Base-by-base conservation (phyloP, 2,797 vertebrate genomes). In the Neostethus bicornis region DNA sequence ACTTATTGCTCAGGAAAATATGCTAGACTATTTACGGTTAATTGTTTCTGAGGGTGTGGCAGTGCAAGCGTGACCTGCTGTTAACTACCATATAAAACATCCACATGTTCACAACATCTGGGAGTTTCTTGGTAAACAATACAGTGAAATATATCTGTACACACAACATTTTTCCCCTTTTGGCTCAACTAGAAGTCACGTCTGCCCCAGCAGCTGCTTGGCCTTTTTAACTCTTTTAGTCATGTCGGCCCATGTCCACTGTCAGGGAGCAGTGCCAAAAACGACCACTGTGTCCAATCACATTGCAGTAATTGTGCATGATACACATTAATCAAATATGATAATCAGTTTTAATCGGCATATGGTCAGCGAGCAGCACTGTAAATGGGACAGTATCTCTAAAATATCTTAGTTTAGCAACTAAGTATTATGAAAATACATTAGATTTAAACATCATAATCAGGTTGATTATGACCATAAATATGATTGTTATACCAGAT, bases 101-200 rank as follows among this genome's bases (percentile, higher is more conserved):
- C 74, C 81, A 88, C 81, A 87, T 87, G 77, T 75, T 83, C 73
- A 70, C 71, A 84, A 83, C 85, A 89, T 87, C 86, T 89, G 89
- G 75, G 68, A 46, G 51, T 75, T 68, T 83, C 66, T 64, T 70
- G 74, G 79, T 80, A 86, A 85, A 89, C 84, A 88, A 78, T 70
- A 72, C 72, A 66, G 70, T 68, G 76, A 82, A 76, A 84, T 78
- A 81, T 70, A n/a, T n/a, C n/a, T n/a, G n/a, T n/a, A 82, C 72
- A 80, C 77, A 80, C 60, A 35, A 63, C 60, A 59, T 67, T 60
- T 70, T 26, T 26, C 55, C 52, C 61, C 53, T 66, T 77, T 58
- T 74, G 70, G 75, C 80, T 57, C 42, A 12, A 53, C 69, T 64
- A 60, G 66, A 61, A 74, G 80, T 73, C 83, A 45, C 53, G 77